Evolutionary conservation across 2,113 vertebrate species (phyloP), one percentile per base, ranked within the genome.

Genomic region (Bungarus multicinctus): DNA sequence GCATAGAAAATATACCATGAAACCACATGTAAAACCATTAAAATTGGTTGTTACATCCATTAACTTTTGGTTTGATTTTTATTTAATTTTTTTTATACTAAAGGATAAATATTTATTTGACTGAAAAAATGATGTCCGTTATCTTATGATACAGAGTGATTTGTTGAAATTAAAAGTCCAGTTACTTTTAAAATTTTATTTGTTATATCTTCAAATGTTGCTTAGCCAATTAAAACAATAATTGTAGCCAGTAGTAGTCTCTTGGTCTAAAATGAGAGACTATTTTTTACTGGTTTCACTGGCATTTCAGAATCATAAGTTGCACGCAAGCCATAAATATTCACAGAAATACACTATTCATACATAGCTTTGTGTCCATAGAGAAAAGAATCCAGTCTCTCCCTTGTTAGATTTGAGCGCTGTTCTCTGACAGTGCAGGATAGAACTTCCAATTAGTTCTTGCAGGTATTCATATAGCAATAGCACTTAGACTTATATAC

Each of bases 51-150:
- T 86, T 94, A 91, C 43, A 2, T 92, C 30, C 34, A 52, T 64
- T 81, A 89, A 55, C 34, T 25, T 89, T 85, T 92, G 54, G 3
- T 89, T 64, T 92, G 27, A 55, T 34, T 92, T 92, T 89, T 92
- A 47, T 34, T 74, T 88, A 12, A 27, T 25, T 81, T 94, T 64
- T 55, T 90, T 20, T 89, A 2, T 89, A 30, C 3, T 90, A 3
- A 92, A 47, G 47, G 57, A 16, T 88, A 30, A 88, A 91, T 85
- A 4, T 0, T 0, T 20, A 90, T 55, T 0, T 92, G 30, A 50
- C 27, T 88, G 53, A 89, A 53, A 90, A 25, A 58, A 4, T 86
- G 11, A 90, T 50, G 3, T 60, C 14, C 4, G 43, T 91, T 87
- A 45, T 12, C 1, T 39, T 22, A n/a, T 14, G 2, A 0, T 50